Evolutionary conservation across 2,888 invertebrate genomes (phyloP).

Genomic region (Scaptomyza caliginosa): DNA sequence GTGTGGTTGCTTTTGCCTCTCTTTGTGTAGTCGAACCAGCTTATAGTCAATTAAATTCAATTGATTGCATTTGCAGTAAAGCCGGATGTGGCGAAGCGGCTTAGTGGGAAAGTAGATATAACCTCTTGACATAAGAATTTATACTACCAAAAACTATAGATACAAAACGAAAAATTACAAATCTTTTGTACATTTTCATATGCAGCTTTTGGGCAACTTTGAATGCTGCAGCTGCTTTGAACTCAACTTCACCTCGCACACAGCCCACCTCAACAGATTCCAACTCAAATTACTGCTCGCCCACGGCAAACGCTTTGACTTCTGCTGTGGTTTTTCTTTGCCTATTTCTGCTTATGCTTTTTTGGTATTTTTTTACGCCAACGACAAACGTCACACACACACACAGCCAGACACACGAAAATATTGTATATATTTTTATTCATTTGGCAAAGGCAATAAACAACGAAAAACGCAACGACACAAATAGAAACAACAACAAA

Average conservation of each 20-base stretch:
- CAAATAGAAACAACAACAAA: conserved; percentile 44
- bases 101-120: conserved; percentile 10
- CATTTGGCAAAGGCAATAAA: conserved; percentile 78
- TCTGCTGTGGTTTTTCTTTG: conserved; percentile 33
- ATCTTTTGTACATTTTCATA: conserved; percentile 11
- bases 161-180: neutral
- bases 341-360: conserved; percentile 16
- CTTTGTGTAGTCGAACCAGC: conserved; percentile 22
- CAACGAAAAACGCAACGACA: conserved; percentile 54
- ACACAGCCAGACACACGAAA: conserved; percentile 44
- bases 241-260: conserved; percentile 43
- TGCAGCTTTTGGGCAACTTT: conserved; percentile 32
- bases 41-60: conserved; percentile 55
- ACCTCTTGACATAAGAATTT: conserved; percentile 21
- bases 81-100: conserved; percentile 33
- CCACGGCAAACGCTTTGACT: conserved; percentile 56
- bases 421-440: conserved; percentile 78
- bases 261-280: conserved; percentile 41
- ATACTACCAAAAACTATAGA: neutral
- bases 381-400: conserved; percentile 52
- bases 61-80: conserved; percentile 42
- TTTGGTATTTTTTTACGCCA: conserved; percentile 59
- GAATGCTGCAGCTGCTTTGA: conserved; percentile 48
- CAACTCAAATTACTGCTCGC: conserved; percentile 55
- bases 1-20: neutral